Base-by-base conservation (phyloP, 2,888 invertebrate genomes). In the Caenorhabditis zanzibari region DNA sequence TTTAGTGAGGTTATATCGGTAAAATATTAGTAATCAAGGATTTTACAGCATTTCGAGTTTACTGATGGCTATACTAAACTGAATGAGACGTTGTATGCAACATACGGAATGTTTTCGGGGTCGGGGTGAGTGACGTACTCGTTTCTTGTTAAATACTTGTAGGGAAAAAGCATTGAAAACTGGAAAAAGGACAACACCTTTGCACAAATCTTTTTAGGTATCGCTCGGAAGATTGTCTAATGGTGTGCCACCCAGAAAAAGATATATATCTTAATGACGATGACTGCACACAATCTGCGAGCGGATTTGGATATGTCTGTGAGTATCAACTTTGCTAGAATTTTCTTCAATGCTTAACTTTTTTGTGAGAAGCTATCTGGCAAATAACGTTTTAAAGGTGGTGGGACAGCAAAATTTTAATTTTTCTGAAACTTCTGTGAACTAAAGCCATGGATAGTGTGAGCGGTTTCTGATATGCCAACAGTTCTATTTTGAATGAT, bases 301-400 rank as follows among this genome's bases (percentile, higher is more conserved):
- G 14, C 7, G 58, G 19, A 12, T 24, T 6, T 28, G 72, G 72
- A 22, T 38, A 14, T 3, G 59, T 59, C n/a, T 72, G 72, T 58
- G 71, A 58, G 19, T 71, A 71, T 58, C 38, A 58, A 19, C n/a
- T 69, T 4, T 14, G 5, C 22, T 52, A 22, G 4, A 4, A n/a
- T n/a, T n/a, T n/a, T n/a, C n/a, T n/a, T n/a, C n/a, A n/a, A n/a
- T n/a, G n/a, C n/a, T n/a, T n/a, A n/a, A n/a, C n/a, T n/a, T n/a
- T n/a, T n/a, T n/a, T n/a, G n/a, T n/a, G n/a, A n/a, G n/a, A n/a
- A n/a, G n/a, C n/a, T n/a, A n/a, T n/a, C n/a, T n/a, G n/a, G n/a
- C n/a, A n/a, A n/a, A n/a, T n/a, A n/a, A n/a, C n/a, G n/a, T n/a
- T n/a, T n/a, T n/a, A n/a, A n/a, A n/a, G n/a, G n/a, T n/a, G n/a